phyloP scores from a whole-genome alignment of 2,797 vertebrate species.

The Chaenodraco wilsoni region DNA sequence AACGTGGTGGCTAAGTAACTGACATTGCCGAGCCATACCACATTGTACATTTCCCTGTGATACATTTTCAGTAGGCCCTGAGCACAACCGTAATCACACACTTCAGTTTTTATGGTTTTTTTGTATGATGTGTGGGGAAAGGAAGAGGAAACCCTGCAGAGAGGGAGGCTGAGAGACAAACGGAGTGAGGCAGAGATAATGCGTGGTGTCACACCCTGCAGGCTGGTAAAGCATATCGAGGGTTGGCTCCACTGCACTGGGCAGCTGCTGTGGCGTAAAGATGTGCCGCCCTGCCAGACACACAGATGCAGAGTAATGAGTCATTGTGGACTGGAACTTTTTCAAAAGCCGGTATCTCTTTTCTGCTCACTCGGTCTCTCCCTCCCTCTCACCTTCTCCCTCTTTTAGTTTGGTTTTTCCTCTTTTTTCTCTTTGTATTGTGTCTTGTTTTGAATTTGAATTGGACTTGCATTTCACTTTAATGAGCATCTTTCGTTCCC shows the following conservation, averaged over 20 bases:
- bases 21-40: neutral
- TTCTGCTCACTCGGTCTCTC: slow-evolving; percentile 35
- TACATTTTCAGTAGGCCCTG: slow-evolving; percentile 14
- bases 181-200: slow-evolving; percentile 56
- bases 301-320: slow-evolving; percentile 74
- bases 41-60: slow-evolving; percentile 26
- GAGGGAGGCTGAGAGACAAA: slow-evolving; percentile 33
- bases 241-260: slow-evolving; percentile 59
- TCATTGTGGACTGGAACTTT: slow-evolving; percentile 65
- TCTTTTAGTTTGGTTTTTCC: neutral
- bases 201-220: slow-evolving; percentile 53
- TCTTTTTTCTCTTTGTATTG: slow-evolving; percentile 5
- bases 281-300: slow-evolving; percentile 62
- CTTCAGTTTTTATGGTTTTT: slow-evolving; percentile 27
- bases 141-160: slow-evolving; percentile 12
- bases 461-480: slow-evolving; percentile 37
- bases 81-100: slow-evolving; percentile 13
- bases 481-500: slow-evolving; percentile 30
- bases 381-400: neutral
- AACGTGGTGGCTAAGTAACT: slow-evolving; percentile 8
- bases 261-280: slow-evolving; percentile 69
- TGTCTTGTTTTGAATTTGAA: slow-evolving; percentile 37
- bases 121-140: slow-evolving; percentile 17
- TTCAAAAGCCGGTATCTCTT: slow-evolving; percentile 51
- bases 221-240: slow-evolving; percentile 58